phyloP scores from a whole-genome alignment of 2,888 invertebrate genomes.

The Ochropleura plecta region DNA sequence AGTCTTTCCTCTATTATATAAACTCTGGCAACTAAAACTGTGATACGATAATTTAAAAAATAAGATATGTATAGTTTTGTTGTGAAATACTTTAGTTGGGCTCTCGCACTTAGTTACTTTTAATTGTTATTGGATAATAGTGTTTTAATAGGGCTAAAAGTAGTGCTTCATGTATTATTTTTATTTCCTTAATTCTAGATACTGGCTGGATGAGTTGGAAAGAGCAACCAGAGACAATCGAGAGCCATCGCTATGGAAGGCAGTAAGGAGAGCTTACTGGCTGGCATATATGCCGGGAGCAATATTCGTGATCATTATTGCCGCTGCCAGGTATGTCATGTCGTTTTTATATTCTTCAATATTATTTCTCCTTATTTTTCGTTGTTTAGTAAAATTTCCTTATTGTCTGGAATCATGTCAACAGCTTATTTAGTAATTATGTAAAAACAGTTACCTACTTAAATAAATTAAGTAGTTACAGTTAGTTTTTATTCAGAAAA shows the following conservation, averaged over 20 bases:
- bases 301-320: constrained; percentile 87
- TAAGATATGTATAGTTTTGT: neutral
- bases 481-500: neutral
- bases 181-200: constrained; percentile 72
- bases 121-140: neutral
- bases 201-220: constrained; percentile 91
- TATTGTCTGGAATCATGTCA: neutral
- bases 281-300: constrained; percentile 90
- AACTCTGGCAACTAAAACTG: no score
- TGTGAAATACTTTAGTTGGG: neutral
- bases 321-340: constrained; percentile 80
- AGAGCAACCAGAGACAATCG: constrained; percentile 80
- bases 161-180: neutral
- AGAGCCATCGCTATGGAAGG: constrained; percentile 90
- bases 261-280: constrained; percentile 90
- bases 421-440: neutral
- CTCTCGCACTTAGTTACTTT: neutral
- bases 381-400: neutral
- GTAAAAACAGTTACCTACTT: neutral
- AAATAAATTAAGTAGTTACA: no score
- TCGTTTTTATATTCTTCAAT: neutral
- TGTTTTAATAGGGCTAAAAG: neutral
- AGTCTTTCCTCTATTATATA: no score
- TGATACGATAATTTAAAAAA: no score
- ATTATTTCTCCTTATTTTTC: neutral